Evolutionary conservation across 2,797 vertebrate genomes (phyloP), one percentile per base, ranked within the genome.

Genomic region (Meriones psammophilus): DNA sequence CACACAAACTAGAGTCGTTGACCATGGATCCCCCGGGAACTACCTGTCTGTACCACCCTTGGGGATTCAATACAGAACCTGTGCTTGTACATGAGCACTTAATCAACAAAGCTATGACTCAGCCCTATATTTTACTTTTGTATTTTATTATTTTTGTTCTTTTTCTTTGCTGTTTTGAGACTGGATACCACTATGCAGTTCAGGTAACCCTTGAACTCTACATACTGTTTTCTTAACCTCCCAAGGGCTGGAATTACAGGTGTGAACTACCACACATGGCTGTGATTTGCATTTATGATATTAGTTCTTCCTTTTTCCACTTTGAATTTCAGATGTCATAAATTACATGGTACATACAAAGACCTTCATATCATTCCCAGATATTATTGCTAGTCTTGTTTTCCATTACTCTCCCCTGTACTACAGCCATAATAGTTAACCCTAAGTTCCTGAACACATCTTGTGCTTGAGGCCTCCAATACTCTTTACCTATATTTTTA

Each of bases 301-400:
- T 56, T 92, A 77, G 28, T 73, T 71, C 5, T 94, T 91, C 24
- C 26, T 26, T 87, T 36, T 46, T 96, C 85, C 58, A 90, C 18
- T 88, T 80, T 73, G 60, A 92, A 78, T 77, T 92, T 94, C 58
- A 90, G 81, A 79, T 28, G 60, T 89, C 36, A 78, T 95, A 84
- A 95, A 80, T 93, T 36, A 96, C 66, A 89, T 76, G 13, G 14
- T 58, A 66, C 39, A 91, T 10, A 69, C n/a, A 89, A 95, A 93
- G 26, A 56, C 15, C 33, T 86, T 92, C 56, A 74, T 17, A 76
- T 92, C 33, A 56, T 69, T 54, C 14, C 26, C 46, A 90, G 58
- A 3, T 24, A 62, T 50, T 22, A 26, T 20, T 79, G 22, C 56
- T 89, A 69, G 46, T 66, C 46, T 90, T 36, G 78, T 39, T 15